A percentile compares a stretch with the other conserved stretches of the same genome.
These are phyloP conservation scores for Xiphorhynchus elegans DNA, from an alignment of 2,113 vertebrate genomes.

Conservation along the genomic window DNA sequence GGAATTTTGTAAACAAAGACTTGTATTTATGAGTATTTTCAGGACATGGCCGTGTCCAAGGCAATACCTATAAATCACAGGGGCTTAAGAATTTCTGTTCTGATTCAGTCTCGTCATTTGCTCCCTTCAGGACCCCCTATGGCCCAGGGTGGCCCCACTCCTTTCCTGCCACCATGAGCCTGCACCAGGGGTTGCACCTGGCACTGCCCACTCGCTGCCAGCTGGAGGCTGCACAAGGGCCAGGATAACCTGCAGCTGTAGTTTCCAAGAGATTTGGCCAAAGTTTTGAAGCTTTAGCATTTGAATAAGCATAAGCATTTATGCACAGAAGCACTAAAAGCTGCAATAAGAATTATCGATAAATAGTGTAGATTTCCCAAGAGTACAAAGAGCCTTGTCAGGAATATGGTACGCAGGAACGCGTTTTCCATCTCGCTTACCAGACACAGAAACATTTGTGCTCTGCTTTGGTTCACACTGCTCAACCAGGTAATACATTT, in stretches of 20 bases:
- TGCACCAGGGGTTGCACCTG: accelerated
- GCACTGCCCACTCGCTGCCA: not conserved
- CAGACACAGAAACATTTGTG: not conserved
- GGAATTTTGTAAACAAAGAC: not conserved
- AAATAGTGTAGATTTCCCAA: not conserved
- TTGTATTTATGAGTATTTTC: accelerated
- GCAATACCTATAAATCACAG: accelerated
- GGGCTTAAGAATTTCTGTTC: accelerated
- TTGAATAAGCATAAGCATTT: no score
- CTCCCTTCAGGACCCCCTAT: not conserved
- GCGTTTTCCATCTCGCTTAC: not conserved
- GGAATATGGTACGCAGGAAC: not conserved
- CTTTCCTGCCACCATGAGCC: accelerated
- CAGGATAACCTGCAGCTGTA: accelerated
- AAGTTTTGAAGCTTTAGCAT: accelerated
- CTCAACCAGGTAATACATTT: not conserved
- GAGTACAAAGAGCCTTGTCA: not conserved
- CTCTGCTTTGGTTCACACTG: accelerated
- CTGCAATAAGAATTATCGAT: not conserved
- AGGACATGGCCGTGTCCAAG: accelerated
- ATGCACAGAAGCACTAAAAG: not conserved
- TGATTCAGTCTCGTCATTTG: accelerated
- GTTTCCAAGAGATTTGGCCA: accelerated
- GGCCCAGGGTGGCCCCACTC: accelerated
- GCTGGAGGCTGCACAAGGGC: not conserved